Evolutionary conservation across 2,888 invertebrate species (phyloP).

Genomic region (Exephanes ischioxanthus): DNA sequence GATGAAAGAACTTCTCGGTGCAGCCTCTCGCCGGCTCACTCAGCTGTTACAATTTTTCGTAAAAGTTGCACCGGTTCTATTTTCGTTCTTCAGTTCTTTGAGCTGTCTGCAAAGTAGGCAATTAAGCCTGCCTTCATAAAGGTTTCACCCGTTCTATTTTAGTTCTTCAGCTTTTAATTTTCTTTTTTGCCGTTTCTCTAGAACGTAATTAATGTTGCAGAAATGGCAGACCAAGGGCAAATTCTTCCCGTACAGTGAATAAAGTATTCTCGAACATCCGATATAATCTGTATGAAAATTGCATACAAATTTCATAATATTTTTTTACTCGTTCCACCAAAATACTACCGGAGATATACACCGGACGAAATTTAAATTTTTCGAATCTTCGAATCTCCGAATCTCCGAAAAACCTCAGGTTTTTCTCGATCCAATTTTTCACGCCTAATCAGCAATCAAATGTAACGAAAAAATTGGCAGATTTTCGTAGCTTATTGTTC

Average conservation of each 20-base stretch:
- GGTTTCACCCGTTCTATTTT: neutral
- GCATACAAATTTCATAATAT: neutral
- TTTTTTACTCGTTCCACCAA: no score
- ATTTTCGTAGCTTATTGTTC: neutral
- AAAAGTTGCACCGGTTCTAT: constrained; percentile 46
- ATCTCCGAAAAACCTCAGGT: no score
- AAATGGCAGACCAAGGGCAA: neutral
- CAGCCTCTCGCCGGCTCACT: neutral
- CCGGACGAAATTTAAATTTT: no score
- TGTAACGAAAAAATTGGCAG: neutral
- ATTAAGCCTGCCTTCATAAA: neutral
- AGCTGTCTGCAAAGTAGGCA: neutral
- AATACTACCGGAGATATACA: no score
- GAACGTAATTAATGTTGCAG: neutral
- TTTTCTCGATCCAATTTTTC: no score
- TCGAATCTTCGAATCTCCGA: no score
- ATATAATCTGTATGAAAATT: neutral
- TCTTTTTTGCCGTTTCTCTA: neutral
- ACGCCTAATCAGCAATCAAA: no score
- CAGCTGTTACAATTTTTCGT: constrained; percentile 30
- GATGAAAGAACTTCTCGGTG: constrained; percentile 47
- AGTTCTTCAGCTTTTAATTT: neutral
- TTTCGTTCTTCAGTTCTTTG: constrained; percentile 33
- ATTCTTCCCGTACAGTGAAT: neutral
- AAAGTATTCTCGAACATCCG: neutral